phyloP scores from a whole-genome alignment of 1,140 invertebrate genomes.

The Drosophila busckii region DNA sequence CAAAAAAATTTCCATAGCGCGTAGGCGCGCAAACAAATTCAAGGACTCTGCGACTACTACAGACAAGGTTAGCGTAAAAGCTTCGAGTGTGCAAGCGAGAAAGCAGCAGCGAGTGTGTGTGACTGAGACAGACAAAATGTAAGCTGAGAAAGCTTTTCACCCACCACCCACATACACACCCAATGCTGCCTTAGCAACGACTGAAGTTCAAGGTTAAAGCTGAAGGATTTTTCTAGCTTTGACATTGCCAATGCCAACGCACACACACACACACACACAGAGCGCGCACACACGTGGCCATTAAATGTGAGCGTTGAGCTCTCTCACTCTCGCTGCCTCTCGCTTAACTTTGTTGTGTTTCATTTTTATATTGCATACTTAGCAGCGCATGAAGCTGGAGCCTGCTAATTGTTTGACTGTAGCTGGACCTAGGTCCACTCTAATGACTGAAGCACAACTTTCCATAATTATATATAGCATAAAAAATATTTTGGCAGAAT shows the following conservation, averaged over 20 bases:
- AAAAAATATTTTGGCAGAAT: too few species aligned
- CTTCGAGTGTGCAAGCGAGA: conserved; percentile 5
- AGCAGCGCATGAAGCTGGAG: conserved; percentile 60
- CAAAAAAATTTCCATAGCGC: conserved; percentile 47
- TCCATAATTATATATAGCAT: too few species aligned
- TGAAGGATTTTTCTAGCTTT: conserved; percentile 43
- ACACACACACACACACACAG: neutral
- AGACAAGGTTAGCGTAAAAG: conserved; percentile 66
- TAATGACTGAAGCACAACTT: conserved; percentile 60
- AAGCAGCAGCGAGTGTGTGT: conserved; percentile 11
- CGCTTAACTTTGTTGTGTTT: too few species aligned
- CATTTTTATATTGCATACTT: conserved; percentile 53
- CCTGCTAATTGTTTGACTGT: conserved; percentile 55
- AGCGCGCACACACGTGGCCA: conserved; percentile 33
- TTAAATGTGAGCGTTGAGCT: conserved; percentile 13
- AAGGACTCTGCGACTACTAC: conserved; percentile 43
- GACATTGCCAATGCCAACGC: conserved; percentile 41
- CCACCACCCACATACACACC: conserved; percentile 5
- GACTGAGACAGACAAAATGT: neutral
- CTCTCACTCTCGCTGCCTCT: neutral
- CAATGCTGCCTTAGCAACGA: conserved; percentile 54
- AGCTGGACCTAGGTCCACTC: conserved; percentile 36
- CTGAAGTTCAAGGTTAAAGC: conserved; percentile 75
- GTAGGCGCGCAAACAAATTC: conserved; percentile 41
- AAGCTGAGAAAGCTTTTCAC: conserved; percentile 5